These are phyloP conservation scores for Myrmecophaga tridactyla DNA, from an alignment of 2,113 vertebrate genomes.

Conservation along the genomic window DNA sequence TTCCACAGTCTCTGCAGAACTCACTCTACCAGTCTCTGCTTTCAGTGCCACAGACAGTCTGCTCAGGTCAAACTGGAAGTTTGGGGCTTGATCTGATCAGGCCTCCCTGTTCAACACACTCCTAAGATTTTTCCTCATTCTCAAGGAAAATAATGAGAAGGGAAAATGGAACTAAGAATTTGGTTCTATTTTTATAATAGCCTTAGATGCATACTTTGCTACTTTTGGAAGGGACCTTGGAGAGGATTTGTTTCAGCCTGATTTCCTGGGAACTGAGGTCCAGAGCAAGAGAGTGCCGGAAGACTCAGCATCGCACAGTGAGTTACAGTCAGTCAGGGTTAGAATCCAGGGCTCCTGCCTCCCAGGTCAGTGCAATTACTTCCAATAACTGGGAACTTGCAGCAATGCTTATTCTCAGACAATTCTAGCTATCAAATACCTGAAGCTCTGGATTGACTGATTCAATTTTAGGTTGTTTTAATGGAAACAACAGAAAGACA, in stretches of 20 bases:
- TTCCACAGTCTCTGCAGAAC: background rate
- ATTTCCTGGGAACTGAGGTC: background rate
- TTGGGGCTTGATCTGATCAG: background rate
- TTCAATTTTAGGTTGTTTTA: background rate
- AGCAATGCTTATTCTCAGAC: background rate
- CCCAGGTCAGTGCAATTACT: background rate
- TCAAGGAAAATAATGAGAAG: constrained; percentile 11
- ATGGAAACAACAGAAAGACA: background rate
- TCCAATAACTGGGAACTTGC: background rate
- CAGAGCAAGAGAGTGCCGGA: background rate
- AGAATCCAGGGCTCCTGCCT: background rate
- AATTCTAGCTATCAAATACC: background rate
- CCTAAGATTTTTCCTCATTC: background rate
- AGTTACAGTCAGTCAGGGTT: background rate
- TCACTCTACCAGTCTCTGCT: background rate
- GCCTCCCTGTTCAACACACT: background rate
- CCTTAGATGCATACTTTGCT: background rate
- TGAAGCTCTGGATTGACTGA: background rate
- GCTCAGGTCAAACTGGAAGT: background rate
- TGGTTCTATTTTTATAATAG: constrained; percentile 4
- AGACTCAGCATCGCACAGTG: background rate
- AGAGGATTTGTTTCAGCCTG: background rate
- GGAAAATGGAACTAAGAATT: constrained; percentile 5
- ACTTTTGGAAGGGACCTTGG: background rate
- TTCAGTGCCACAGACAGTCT: background rate